Evolutionary conservation across 2,888 invertebrate genomes (phyloP).

Genomic region (Sinelater perroti): DNA sequence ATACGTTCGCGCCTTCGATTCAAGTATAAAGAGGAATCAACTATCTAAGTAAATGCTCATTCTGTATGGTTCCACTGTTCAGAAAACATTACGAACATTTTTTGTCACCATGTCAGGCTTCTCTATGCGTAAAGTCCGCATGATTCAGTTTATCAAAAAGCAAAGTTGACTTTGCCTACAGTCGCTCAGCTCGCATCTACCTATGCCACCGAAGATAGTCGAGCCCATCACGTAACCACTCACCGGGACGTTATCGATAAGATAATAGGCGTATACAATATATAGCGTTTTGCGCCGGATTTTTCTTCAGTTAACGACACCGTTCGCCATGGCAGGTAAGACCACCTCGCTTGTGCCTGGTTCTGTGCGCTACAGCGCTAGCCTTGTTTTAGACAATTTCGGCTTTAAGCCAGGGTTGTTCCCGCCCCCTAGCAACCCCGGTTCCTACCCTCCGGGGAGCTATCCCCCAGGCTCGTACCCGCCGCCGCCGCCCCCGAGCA

Average conservation of each 20-base stretch:
- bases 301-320: constrained; percentile 2
- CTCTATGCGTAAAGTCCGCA: constrained; percentile 13
- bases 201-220: background rate
- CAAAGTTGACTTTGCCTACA: background rate
- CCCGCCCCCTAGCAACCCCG: constrained; percentile 19
- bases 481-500: constrained; percentile 7
- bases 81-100: too few relatives aligned
- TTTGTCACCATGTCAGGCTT: too few relatives aligned
- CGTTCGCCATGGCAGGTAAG: constrained; percentile 32
- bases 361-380: constrained; percentile 19
- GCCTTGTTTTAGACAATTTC: constrained; percentile 31
- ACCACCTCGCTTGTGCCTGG: constrained; percentile 7
- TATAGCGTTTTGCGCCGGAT: background rate
- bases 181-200: background rate
- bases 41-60: too few relatives aligned
- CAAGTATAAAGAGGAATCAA: too few relatives aligned
- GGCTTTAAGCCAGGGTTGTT: constrained; percentile 31
- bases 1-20: too few relatives aligned
- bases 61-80: too few relatives aligned
- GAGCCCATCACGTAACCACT: background rate
- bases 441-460: constrained; percentile 4
- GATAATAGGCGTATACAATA: background rate
- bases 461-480: constrained; percentile 16
- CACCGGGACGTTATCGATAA: background rate
- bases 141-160: constrained; percentile 9